Evolutionary conservation across 2,113 vertebrate genomes (phyloP).

Genomic region (Corynorhinus townsendii): DNA sequence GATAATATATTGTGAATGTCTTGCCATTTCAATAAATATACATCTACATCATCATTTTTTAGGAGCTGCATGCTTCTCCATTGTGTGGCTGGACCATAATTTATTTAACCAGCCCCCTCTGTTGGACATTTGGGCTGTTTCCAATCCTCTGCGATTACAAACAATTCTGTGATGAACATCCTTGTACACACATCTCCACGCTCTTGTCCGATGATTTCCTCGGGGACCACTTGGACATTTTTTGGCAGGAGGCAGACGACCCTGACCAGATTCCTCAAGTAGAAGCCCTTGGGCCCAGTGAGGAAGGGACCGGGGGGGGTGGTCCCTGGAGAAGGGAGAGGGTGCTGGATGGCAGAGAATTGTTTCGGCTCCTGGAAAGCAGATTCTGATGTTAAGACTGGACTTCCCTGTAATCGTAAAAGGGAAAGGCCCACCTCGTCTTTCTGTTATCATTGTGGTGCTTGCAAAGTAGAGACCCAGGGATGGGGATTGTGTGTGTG

Average conservation of each 20-base stretch:
- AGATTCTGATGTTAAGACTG: not conserved
- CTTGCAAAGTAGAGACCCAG: not conserved
- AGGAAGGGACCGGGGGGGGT: not conserved
- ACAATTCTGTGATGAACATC: slow-evolving; percentile 47
- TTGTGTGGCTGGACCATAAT: slow-evolving; percentile 54
- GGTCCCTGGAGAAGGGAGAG: not conserved
- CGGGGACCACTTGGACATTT: slow-evolving; percentile 54
- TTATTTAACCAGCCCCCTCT: slow-evolving; percentile 48
- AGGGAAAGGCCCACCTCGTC: not conserved
- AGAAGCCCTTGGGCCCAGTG: not conserved
- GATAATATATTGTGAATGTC: slow-evolving; percentile 54
- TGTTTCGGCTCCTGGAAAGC: not conserved
- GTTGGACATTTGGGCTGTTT: slow-evolving; percentile 59
- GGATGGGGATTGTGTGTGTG: not conserved
- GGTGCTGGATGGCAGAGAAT: not conserved
- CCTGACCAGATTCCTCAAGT: slow-evolving; percentile 44
- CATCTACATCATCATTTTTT: slow-evolving; percentile 70
- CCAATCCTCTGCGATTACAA: slow-evolving; percentile 61
- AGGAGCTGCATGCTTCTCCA: slow-evolving; percentile 54
- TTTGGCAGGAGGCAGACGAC: slow-evolving; percentile 51
- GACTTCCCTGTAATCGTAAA: not conserved
- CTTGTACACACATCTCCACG: slow-evolving; percentile 55
- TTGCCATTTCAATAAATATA: slow-evolving; percentile 67
- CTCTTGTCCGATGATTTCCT: slow-evolving; percentile 66
- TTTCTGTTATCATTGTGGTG: not conserved